These are phyloP conservation scores for Pempheris klunzingeri DNA, from an alignment of 2,797 vertebrate species.

Conservation along the genomic window DNA sequence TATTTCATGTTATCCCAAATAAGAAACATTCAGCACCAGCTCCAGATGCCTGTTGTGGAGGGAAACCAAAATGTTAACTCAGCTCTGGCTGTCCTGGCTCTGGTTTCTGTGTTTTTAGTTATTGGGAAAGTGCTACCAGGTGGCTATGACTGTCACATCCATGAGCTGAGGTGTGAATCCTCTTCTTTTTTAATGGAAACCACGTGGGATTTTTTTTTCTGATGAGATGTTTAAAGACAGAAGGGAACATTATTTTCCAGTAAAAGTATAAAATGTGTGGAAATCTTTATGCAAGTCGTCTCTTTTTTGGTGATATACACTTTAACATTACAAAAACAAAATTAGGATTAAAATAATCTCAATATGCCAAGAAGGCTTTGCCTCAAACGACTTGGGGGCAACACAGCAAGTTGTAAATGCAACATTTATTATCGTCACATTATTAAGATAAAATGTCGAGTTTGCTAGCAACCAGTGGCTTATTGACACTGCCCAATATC, in stretches of 20 bases:
- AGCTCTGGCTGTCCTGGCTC: slow-evolving; percentile 6
- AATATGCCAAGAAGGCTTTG: too few species aligned
- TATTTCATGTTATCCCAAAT: slow-evolving; percentile 53
- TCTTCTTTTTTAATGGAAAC: slow-evolving; percentile 43
- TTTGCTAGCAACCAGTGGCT: not conserved
- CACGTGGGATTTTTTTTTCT: slow-evolving; percentile 42
- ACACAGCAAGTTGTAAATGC: not conserved
- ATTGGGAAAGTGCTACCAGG: slow-evolving; percentile 49
- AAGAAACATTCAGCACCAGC: slow-evolving; percentile 49
- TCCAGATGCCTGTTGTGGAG: slow-evolving; percentile 52
- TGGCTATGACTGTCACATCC: slow-evolving; percentile 34
- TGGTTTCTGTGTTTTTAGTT: slow-evolving; percentile 39
- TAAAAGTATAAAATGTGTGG: slow-evolving; percentile 17
- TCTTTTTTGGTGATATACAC: too few species aligned
- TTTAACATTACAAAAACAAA: not conserved
- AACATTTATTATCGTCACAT: not conserved
- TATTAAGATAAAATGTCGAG: not conserved
- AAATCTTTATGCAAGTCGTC: not conserved
- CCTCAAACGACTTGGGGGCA: not conserved
- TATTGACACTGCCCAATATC: not conserved
- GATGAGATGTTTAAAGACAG: slow-evolving; percentile 18
- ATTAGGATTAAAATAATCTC: not conserved
- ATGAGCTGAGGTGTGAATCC: slow-evolving; percentile 49
- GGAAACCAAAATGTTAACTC: slow-evolving; percentile 54
- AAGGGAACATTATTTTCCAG: slow-evolving; percentile 12